Evolutionary conservation across 1,140 invertebrate genomes (phyloP).

Genomic region (Drosophila grimshawi): DNA sequence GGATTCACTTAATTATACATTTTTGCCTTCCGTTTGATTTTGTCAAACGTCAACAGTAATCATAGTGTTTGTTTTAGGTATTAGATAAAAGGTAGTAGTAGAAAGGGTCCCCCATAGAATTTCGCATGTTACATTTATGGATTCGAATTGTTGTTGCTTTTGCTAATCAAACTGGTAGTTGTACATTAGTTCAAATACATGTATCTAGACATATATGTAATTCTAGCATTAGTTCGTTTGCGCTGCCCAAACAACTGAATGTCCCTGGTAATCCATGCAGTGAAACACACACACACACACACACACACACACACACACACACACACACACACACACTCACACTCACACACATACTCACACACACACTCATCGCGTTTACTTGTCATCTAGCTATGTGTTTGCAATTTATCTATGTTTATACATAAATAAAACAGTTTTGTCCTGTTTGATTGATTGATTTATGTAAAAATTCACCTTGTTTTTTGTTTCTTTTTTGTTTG

Average conservation of each 20-base stretch:
- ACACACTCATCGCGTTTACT: slow-evolving; percentile 10
- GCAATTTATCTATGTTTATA: slow-evolving; percentile 31
- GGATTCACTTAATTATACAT: slow-evolving; percentile 68
- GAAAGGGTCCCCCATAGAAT: slow-evolving; percentile 66
- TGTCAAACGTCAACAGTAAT: slow-evolving; percentile 48
- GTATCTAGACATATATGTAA: slow-evolving; percentile 23
- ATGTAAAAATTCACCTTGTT: neutral
- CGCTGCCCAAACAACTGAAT: slow-evolving; percentile 1
- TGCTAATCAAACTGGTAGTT: slow-evolving; percentile 53
- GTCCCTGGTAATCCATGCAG: slow-evolving; percentile 6
- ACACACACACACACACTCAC: slow-evolving; percentile 8
- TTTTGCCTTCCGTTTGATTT: slow-evolving; percentile 48
- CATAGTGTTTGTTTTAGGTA: slow-evolving; percentile 49
- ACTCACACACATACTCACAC: slow-evolving; percentile 13
- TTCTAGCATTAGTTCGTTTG: slow-evolving; percentile 35
- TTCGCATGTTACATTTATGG: slow-evolving; percentile 75
- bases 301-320: slow-evolving; percentile 4
- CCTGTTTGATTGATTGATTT: slow-evolving; percentile 6
- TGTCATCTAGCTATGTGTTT: slow-evolving; percentile 44
- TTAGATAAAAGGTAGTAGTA: slow-evolving; percentile 47
- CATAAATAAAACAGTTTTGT: too few relatives aligned
- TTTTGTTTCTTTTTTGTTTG: slow-evolving; percentile 2
- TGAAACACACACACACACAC: slow-evolving; percentile 12
- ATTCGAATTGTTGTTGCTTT: slow-evolving; percentile 73
- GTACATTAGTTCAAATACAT: slow-evolving; percentile 49